Percentiles rank a stretch among this genome's conserved stretches.
phyloP scores from a whole-genome alignment of 2,113 vertebrate species.

The Siniperca knerii region DNA sequence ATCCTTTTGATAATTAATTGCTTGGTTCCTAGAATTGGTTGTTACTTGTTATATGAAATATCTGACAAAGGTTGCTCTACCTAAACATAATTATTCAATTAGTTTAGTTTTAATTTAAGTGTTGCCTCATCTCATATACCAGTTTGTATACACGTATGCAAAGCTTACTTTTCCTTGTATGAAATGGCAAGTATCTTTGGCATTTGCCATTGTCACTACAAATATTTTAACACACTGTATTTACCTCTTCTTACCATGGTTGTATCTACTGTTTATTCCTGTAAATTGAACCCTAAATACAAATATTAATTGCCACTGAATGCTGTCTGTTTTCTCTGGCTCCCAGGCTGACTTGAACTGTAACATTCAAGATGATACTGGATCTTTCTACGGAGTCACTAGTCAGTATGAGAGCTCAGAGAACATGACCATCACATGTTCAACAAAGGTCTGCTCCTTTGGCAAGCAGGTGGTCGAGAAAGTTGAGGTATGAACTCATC shows the following conservation, averaged over 20 bases:
- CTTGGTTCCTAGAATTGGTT: not conserved
- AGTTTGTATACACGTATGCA: not conserved
- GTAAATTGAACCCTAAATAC: not conserved
- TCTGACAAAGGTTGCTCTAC: too few species aligned
- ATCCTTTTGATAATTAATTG: not conserved
- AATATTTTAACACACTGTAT: not conserved
- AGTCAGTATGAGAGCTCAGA: constrained; percentile 99
- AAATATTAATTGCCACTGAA: not conserved
- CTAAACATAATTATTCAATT: not conserved
- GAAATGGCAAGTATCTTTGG: not conserved
- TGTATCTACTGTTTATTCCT: not conserved
- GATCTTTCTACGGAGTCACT: constrained; percentile 96
- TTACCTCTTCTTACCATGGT: not conserved
- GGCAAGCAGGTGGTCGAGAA: constrained; percentile 99
- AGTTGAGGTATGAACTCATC: constrained; percentile 90
- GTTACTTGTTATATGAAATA: not conserved
- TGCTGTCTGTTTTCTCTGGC: not conserved
- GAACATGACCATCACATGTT: constrained; percentile 99
- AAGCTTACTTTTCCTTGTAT: not conserved
- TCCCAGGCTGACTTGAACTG: constrained; percentile 97
- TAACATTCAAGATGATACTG: constrained; percentile 96
- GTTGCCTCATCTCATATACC: not conserved
- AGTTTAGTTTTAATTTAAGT: not conserved
- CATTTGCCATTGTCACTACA: too few species aligned
- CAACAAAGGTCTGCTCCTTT: constrained; percentile 99